phyloP scores from a whole-genome alignment of 2,888 invertebrate genomes.

The Galeopsomyia nigrocyanea region DNA sequence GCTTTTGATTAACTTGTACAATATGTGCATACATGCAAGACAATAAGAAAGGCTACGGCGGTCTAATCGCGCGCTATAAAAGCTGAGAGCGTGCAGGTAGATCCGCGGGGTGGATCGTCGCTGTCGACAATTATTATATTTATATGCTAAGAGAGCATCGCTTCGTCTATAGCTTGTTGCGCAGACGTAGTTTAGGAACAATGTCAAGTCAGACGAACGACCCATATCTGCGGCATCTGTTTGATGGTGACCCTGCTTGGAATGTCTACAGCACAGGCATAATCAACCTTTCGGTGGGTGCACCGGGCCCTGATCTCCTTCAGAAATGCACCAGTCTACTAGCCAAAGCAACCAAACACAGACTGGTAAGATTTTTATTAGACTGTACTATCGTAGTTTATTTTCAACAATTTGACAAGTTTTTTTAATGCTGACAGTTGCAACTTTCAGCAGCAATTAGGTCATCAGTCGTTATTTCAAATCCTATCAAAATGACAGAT shows the following conservation, averaged over 20 bases:
- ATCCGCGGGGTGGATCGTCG: neutral
- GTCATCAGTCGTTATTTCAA: too few relatives aligned
- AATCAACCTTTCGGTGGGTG: constrained; percentile 71
- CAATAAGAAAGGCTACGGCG: too few relatives aligned
- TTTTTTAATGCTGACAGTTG: too few relatives aligned
- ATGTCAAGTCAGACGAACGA: constrained; percentile 49
- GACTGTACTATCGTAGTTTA: neutral
- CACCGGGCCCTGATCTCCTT: constrained; percentile 72
- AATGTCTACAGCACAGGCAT: constrained; percentile 70
- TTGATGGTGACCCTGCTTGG: constrained; percentile 66
- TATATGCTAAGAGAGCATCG: too few relatives aligned
- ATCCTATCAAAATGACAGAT: too few relatives aligned
- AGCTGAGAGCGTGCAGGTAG: too few relatives aligned
- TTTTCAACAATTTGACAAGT: too few relatives aligned
- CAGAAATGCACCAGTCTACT: constrained; percentile 69
- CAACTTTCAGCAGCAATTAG: too few relatives aligned
- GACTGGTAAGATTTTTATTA: constrained; percentile 64
- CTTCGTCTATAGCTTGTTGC: neutral
- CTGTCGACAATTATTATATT: neutral
- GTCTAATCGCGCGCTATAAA: too few relatives aligned
- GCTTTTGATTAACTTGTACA: too few relatives aligned
- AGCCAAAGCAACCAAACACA: constrained; percentile 69
- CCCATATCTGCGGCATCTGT: constrained; percentile 68
- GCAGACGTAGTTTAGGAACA: neutral
- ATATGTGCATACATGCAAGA: too few relatives aligned